A percentile compares a stretch with the other conserved stretches of the same genome.
Evolutionary conservation across 2,888 invertebrate genomes (phyloP).

Genomic region (Diadromus collaris): DNA sequence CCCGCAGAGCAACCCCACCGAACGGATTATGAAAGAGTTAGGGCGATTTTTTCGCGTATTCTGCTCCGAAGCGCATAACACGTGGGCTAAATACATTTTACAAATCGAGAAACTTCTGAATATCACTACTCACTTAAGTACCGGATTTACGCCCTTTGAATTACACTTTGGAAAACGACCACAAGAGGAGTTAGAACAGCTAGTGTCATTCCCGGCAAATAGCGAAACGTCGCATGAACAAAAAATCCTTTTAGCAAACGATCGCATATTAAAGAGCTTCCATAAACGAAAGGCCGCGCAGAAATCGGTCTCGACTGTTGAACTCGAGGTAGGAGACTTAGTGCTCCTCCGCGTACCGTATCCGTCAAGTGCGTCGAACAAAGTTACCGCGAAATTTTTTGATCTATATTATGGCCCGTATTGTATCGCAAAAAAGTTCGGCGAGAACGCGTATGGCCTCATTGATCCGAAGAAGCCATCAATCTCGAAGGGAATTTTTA

Average conservation of each 20-base stretch:
- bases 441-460: neutral
- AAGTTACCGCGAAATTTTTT: conserved; percentile 30
- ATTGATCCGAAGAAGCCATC: too few species aligned
- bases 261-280: neutral
- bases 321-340: neutral
- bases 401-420: conserved; percentile 33
- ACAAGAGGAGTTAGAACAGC: neutral
- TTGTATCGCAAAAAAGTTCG: neutral
- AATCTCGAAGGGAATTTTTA: too few species aligned
- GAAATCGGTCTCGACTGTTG: neutral
- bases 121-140: neutral
- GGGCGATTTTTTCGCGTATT: neutral
- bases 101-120: neutral
- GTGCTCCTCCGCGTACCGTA: conserved; percentile 32
- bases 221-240: neutral
- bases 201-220: neutral
- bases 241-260: conserved; percentile 13
- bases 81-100: neutral
- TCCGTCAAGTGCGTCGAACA: conserved; percentile 12
- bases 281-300: neutral
- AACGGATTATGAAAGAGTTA: neutral
- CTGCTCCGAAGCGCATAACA: neutral
- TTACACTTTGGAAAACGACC: neutral
- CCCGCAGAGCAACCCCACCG: neutral
- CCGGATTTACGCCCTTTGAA: neutral